These are phyloP conservation scores for Grapholita molesta DNA, from an alignment of 1,140 invertebrate genomes.

Conservation along the genomic window DNA sequence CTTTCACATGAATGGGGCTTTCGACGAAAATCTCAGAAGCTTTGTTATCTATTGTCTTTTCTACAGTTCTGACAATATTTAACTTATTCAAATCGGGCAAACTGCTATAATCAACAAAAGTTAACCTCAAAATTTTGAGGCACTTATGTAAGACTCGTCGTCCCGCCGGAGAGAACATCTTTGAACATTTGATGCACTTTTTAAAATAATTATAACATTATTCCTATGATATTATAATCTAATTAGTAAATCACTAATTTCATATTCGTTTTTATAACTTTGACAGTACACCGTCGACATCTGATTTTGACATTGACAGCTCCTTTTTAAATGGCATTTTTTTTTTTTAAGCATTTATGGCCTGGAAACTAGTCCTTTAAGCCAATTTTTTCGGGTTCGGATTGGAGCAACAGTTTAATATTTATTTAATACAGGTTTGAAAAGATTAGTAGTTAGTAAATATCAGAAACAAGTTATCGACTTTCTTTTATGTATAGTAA, in stretches of 20 bases:
- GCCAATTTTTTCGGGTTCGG: too few species aligned
- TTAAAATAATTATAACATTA: constrained; percentile 32
- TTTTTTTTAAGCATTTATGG: too few species aligned
- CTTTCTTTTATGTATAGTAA: too few species aligned
- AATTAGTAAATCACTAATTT: constrained; percentile 39
- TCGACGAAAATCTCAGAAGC: constrained; percentile 70
- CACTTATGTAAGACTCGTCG: constrained; percentile 66
- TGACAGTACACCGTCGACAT: constrained; percentile 10
- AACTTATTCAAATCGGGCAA: constrained; percentile 68
- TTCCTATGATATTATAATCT: constrained; percentile 32
- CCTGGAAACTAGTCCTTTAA: too few species aligned
- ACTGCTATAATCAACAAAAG: constrained; percentile 58
- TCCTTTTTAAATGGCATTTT: constrained; percentile 32
- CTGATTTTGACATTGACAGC: constrained; percentile 33
- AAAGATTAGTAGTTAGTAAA: too few species aligned
- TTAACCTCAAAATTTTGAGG: constrained; percentile 76
- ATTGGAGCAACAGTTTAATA: not conserved
- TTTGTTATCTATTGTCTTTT: constrained; percentile 72
- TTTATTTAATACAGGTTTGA: too few species aligned
- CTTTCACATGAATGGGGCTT: constrained; percentile 74
- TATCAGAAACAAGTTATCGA: too few species aligned
- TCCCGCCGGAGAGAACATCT: constrained; percentile 55
- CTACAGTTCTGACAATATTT: constrained; percentile 69
- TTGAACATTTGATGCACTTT: constrained; percentile 26
- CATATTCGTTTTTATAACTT: constrained; percentile 18